These are phyloP conservation scores for Microcebus tavaratra DNA, from an alignment of 2,113 vertebrate species.

Conservation along the genomic window DNA sequence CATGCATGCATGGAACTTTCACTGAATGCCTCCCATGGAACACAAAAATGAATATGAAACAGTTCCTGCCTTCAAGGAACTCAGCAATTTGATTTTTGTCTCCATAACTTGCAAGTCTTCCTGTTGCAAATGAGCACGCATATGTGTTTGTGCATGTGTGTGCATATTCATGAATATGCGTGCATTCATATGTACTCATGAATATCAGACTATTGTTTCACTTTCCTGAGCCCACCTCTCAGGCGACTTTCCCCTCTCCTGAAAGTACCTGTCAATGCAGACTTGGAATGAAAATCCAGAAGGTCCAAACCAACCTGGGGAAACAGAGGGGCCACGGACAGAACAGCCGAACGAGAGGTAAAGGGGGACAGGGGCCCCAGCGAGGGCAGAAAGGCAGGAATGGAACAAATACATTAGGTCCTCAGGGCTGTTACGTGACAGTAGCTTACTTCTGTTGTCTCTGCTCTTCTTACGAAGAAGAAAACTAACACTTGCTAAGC, in stretches of 20 bases:
- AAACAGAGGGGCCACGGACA: neutral
- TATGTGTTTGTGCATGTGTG: fast-evolving
- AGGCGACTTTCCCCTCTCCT: neutral
- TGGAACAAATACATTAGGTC: neutral
- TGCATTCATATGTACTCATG: neutral
- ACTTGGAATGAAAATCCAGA: neutral
- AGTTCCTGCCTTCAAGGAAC: neutral
- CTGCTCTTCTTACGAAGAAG: neutral
- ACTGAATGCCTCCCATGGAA: neutral
- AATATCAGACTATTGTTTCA: neutral
- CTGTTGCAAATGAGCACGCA: neutral
- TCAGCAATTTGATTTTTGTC: neutral
- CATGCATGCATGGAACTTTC: neutral
- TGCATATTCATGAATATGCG: too few relatives aligned
- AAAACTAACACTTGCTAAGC: neutral
- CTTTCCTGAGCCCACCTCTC: neutral
- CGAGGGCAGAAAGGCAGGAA: neutral
- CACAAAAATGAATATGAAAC: neutral
- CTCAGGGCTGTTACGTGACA: neutral
- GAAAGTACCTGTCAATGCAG: neutral
- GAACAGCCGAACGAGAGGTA: neutral
- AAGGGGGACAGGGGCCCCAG: neutral
- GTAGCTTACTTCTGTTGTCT: neutral
- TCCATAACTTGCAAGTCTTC: neutral
- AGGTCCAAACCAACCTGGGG: neutral